Base-by-base conservation (phyloP, 2,888 invertebrate species). In the Agrypnus murinus region DNA sequence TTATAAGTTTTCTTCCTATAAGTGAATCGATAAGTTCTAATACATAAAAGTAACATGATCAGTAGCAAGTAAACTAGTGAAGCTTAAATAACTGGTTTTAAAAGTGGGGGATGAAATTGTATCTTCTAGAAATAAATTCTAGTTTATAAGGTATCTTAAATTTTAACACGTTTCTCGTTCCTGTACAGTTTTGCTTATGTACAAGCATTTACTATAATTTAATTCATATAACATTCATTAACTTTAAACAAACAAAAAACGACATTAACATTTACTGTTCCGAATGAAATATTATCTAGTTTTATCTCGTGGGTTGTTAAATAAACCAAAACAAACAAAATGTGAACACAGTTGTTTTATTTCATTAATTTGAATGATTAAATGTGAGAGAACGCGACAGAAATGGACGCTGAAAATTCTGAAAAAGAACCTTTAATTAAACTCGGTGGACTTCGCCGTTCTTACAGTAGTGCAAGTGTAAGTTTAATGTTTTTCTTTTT, bases 11-110 rank as follows among this genome's bases (percentile, higher is more conserved):
- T 25, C 25, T 25, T 25, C 25, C 5, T 25, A 25, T 25, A 25
- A 25, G 34, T n/a, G 9, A 58, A 66, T 66, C 66, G 50, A 66
- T 66, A 58, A 48, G 14, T 25, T 34, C 9, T 48, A 48, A 48
- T 46, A 46, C 48, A 48, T 25, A 19, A 48, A 10, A 19, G 65
- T 60, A 60, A 67, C 9, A 12, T 53, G 48, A 67, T 67, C 32
- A 25, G 25, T 25, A 5, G 14, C 40, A 40, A 15, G 66, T 36
- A 60, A 48, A 32, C 48, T 50, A 53, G 50, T 53, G 67, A 62
- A 53, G 67, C 67, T 60, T 48, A 62, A 53, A 60, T 60, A 67
- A 67, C 50, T 60, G 34, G 60, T 36, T 67, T 25, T 67, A 67
- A 53, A 48, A 62, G 60, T 32, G 60, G 67, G 25, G 67, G 60